Evolutionary conservation across 1,140 invertebrate genomes (phyloP).

Genomic region (Diprion similis): DNA sequence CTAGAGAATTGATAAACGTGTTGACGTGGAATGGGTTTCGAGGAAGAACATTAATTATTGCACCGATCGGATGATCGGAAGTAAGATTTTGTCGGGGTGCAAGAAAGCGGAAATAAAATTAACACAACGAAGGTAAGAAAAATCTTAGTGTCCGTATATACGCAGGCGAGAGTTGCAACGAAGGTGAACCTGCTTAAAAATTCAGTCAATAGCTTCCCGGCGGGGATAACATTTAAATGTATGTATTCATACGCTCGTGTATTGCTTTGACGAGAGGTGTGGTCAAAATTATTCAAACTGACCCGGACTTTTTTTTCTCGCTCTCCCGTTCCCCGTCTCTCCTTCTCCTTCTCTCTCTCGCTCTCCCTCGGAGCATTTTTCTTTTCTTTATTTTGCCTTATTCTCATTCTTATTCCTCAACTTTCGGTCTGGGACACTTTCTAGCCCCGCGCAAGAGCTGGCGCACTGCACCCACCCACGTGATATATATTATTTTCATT

Average conservation of each 20-base stretch:
- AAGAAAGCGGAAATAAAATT: neutral
- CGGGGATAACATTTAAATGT: constrained; percentile 58
- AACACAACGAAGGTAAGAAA: neutral
- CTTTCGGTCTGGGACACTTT: constrained; percentile 56
- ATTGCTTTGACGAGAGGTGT: constrained; percentile 61
- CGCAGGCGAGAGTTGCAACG: constrained; percentile 1
- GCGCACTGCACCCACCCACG: constrained; percentile 52
- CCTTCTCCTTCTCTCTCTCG: constrained; percentile 45
- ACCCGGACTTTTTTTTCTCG: constrained; percentile 58
- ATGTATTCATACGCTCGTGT: constrained; percentile 60
- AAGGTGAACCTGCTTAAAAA: constrained; percentile 34
- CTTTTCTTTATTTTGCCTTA: constrained; percentile 24
- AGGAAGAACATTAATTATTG: too few species aligned
- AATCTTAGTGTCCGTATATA: neutral
- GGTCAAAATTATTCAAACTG: constrained; percentile 65
- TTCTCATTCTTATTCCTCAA: constrained; percentile 13
- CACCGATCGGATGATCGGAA: too few species aligned
- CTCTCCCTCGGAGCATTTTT: constrained; percentile 36
- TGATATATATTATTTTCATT: constrained; percentile 24
- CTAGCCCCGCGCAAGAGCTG: constrained; percentile 37
- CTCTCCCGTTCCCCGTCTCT: constrained; percentile 19
- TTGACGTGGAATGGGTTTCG: too few species aligned
- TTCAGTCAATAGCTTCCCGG: constrained; percentile 57
- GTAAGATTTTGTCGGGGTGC: too few species aligned
- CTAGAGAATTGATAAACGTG: too few species aligned